Evolutionary conservation across 2,113 vertebrate genomes (phyloP).

Genomic region (Thamnaconus septentrionalis): DNA sequence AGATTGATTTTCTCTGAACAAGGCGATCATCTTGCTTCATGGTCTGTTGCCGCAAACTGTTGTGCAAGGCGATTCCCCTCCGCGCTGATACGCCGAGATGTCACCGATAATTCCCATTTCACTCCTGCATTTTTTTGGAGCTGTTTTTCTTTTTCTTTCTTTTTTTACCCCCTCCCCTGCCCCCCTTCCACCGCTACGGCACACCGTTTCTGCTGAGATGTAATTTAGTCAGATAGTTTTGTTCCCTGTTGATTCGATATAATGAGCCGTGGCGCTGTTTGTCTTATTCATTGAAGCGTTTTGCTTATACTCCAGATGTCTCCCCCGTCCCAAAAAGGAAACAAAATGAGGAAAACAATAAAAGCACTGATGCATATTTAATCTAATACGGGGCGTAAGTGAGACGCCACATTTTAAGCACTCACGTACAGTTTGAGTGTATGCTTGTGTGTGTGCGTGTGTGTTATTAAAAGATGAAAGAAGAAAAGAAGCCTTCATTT

Average conservation of each 20-base stretch:
- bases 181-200: background rate
- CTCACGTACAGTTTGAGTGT: slow-evolving; percentile 1
- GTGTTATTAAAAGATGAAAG: background rate
- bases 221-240: slow-evolving; percentile 59
- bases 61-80: slow-evolving; percentile 39
- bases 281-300: slow-evolving; percentile 56
- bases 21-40: slow-evolving; percentile 50
- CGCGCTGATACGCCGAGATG: slow-evolving; percentile 36
- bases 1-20: slow-evolving; percentile 57
- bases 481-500: too few relatives aligned
- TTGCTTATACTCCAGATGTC: slow-evolving; percentile 48
- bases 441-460: background rate
- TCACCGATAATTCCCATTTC: slow-evolving; percentile 33
- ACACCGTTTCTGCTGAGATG: slow-evolving; percentile 49
- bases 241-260: slow-evolving; percentile 61
- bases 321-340: background rate
- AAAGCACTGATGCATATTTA: slow-evolving; percentile 44
- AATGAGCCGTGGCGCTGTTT: slow-evolving; percentile 55
- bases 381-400: slow-evolving; percentile 24
- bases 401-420: background rate
- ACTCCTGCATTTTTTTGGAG: background rate
- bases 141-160: slow-evolving; percentile 33
- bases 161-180: slow-evolving; percentile 18
- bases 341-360: slow-evolving; percentile 25
- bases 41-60: slow-evolving; percentile 51